Evolutionary conservation across 2,113 vertebrate species (phyloP).

Genomic region (Amphilophus citrinellus): DNA sequence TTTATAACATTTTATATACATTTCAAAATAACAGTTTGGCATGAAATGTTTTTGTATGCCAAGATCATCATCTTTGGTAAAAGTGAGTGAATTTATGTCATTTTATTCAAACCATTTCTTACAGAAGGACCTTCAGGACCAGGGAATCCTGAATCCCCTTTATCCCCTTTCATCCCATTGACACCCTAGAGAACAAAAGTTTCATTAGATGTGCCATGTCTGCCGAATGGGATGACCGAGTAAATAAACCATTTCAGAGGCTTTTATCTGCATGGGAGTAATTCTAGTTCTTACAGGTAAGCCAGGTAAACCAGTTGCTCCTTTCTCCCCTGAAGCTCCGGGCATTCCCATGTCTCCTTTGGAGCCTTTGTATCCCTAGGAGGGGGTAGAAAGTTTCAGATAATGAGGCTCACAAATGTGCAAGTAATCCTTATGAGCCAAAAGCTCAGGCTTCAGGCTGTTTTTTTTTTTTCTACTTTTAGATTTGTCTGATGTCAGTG

Average conservation of each 20-base stretch:
- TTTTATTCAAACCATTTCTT: constrained; percentile 65
- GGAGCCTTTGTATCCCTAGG: constrained; percentile 93
- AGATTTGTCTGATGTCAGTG: neutral
- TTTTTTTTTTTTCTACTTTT: neutral
- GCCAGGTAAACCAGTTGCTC: constrained; percentile 91
- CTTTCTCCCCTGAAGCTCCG: constrained; percentile 92
- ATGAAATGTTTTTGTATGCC: neutral
- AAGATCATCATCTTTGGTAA: neutral
- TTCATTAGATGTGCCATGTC: neutral
- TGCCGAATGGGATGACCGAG: accelerated
- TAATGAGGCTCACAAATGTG: neutral
- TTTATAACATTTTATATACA: neutral
- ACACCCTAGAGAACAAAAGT: constrained; percentile 82
- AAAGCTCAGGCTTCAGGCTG: neutral
- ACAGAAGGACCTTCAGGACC: constrained; percentile 96
- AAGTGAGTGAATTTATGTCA: neutral
- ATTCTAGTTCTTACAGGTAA: constrained; percentile 86
- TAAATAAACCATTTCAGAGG: neutral
- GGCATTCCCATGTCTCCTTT: constrained; percentile 94
- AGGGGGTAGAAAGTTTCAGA: neutral
- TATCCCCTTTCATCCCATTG: constrained; percentile 93
- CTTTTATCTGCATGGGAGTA: neutral
- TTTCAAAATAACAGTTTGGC: neutral
- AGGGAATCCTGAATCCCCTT: constrained; percentile 90
- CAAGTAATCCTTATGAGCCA: neutral